These are phyloP conservation scores for Nephrotoma flavescens DNA, from an alignment of 2,888 invertebrate genomes.

Conservation along the genomic window DNA sequence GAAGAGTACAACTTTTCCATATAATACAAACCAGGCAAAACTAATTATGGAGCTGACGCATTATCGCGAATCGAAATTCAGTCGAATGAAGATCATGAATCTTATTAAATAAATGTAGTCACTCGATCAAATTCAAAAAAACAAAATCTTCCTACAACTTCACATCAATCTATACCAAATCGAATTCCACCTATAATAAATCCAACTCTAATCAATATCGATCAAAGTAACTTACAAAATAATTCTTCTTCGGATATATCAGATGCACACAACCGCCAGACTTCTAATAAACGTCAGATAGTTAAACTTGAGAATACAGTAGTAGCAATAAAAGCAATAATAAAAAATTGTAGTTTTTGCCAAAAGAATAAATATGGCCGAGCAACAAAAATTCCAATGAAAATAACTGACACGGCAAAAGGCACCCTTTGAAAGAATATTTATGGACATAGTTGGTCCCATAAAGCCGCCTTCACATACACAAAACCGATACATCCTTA, in stretches of 20 bases:
- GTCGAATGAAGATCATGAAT: background rate
- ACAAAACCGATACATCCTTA: slow-evolving; percentile 23
- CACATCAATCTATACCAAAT: too few relatives aligned
- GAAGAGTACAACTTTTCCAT: background rate
- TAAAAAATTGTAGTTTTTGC: slow-evolving; percentile 19
- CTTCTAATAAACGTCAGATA: background rate
- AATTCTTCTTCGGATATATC: background rate
- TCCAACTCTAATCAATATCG: background rate
- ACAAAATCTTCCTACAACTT: too few relatives aligned
- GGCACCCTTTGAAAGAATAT: slow-evolving; percentile 17
- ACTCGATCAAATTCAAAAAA: background rate
- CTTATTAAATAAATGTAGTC: background rate
- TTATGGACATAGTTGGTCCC: slow-evolving; percentile 22
- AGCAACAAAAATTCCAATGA: slow-evolving; percentile 17
- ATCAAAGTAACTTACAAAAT: background rate
- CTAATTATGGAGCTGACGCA: background rate
- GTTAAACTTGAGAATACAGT: slow-evolving; percentile 6
- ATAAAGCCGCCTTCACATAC: slow-evolving; percentile 17
- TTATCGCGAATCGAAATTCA: slow-evolving; percentile 5
- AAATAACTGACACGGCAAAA: slow-evolving; percentile 18
- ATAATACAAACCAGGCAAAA: background rate
- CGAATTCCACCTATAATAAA: too few relatives aligned
- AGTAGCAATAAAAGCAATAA: slow-evolving; percentile 8
- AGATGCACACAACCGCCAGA: background rate
- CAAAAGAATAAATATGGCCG: slow-evolving; percentile 19